Evolutionary conservation across 1,140 invertebrate species (phyloP), one percentile per base, ranked within the genome.

Genomic region (Drosophila azteca): DNA sequence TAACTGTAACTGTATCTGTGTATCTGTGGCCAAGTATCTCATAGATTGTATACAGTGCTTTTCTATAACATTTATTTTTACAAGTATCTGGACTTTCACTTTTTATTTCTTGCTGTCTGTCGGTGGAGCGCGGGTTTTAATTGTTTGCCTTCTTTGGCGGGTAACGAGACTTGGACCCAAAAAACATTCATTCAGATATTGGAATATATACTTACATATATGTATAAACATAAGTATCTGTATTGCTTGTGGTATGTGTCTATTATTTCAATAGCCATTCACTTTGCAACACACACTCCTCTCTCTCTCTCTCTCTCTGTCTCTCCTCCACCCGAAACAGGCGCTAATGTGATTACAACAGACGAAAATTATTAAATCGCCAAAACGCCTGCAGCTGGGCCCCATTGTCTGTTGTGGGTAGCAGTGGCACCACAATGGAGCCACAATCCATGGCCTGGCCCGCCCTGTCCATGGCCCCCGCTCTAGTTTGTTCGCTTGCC

Each of bases 1-100:
- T 43, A 17, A 1, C 35, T 39, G 35, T 11, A 7, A 3, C 35
- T 39, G 52, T 35, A 22, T 52, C 22, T 43, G 50, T 61, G 50
- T 61, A 67, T 61, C 68, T 60, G 26, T 17, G 57, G 43, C 15
- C 46, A 24, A 26, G 66, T 73, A 79, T 69, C 60, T 49, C 68
- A 79, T 79, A 79, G 77, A 54, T 68, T 65, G 61, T 51, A 43
- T 68, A 59, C 44, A n/a, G 41, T 26, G 71, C 68, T 71, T 80
- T 67, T 61, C 66, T 85, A 77, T 78, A 77, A 66, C 53, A 71
- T 74, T 77, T 61, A 54, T 68, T 63, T 73, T 11, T 72, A 72
- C 70, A 72, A 72, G 68, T 78, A 60, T 81, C 62, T 60, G 62
- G 35, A 85, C 82, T 85, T 85, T 85, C 82, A 85, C 82, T 85